Base-by-base conservation (phyloP, 1,140 invertebrate species). In the Neodiprion pinetum region DNA sequence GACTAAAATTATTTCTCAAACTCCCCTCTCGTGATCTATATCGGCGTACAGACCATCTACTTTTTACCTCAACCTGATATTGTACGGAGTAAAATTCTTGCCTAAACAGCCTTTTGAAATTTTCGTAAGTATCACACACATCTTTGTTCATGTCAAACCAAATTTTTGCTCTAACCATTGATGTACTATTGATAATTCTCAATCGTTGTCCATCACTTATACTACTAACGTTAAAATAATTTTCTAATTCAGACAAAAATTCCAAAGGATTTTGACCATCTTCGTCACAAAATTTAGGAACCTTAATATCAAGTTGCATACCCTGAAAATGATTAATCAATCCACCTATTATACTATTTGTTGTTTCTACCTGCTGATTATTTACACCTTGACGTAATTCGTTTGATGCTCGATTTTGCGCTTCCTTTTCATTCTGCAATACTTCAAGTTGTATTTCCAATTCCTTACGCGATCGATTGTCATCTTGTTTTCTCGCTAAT, bases 11-110 rank as follows among this genome's bases (percentile, higher is more conserved):
- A 69, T 53, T 66, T 48, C 69, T 66, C 10, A 78, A 14, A 40
- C 48, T 72, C 7, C 72, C 70, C 14, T 78, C 74, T 1, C 14
- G 12, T 40, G 9, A 49, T 5, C 21, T n/a, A 28, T 73, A 78
- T 61, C 67, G 17, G 9, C 72, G 40, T 47, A 47, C 21, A 14
- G 47, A 67, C 76, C 74, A 78, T 21, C 65, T 14, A 72, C 71
- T 72, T 72, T 75, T 74, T 11, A 74, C 53, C 71, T 68, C 67
- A 12, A 78, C 72, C 5, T 48, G 50, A 65, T 73, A 70, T 8
- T 71, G 72, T 9, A 75, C 67, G n/a, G 74, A 74, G 47, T 75
- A 75, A 74, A 78, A 78, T 70, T 78, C 65, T 28, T 14, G 28
- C 17, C 71, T 50, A 67, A 77, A 77, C 67, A 48, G 28, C 11